Percentiles rank a stretch among this genome's conserved stretches.
These are phyloP conservation scores for Trachelus iudaicus DNA, from an alignment of 2,888 invertebrate species.

Conservation along the genomic window DNA sequence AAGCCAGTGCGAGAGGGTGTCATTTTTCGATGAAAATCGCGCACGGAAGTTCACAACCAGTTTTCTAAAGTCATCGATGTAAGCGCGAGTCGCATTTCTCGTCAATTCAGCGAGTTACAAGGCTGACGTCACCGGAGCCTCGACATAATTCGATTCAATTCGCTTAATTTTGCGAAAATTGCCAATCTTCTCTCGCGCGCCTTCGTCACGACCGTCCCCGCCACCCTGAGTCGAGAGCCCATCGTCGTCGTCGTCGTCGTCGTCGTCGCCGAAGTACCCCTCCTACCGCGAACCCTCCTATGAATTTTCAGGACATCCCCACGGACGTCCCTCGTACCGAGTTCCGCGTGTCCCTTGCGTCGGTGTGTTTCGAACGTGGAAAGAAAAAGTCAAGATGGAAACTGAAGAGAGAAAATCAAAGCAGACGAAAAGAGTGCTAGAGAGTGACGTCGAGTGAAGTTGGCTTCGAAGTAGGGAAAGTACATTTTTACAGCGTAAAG, in stretches of 20 bases:
- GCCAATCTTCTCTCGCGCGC: conserved; percentile 53
- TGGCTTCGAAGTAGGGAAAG: neutral
- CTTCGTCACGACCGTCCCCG: neutral
- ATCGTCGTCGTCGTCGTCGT: no score
- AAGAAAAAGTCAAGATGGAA: neutral
- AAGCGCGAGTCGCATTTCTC: conserved; percentile 50
- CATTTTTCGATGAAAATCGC: neutral
- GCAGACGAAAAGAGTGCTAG: neutral
- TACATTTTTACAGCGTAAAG: neutral
- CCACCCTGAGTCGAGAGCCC: neutral
- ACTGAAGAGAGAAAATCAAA: neutral
- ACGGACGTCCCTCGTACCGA: neutral
- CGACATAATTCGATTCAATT: conserved; percentile 62
- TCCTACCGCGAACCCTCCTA: neutral
- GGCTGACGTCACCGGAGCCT: conserved; percentile 56
- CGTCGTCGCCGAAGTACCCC: neutral
- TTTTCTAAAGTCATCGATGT: conserved; percentile 31
- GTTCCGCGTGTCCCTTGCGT: neutral
- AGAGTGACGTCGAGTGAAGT: neutral
- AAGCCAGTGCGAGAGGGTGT: neutral
- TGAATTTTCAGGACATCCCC: conserved; percentile 7
- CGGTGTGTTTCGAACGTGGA: neutral
- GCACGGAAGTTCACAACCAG: neutral
- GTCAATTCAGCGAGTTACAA: conserved; percentile 61
- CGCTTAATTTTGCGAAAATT: conserved; percentile 62